Base-by-base conservation (phyloP, 2,888 invertebrate genomes). In the Anodontia alba region DNA sequence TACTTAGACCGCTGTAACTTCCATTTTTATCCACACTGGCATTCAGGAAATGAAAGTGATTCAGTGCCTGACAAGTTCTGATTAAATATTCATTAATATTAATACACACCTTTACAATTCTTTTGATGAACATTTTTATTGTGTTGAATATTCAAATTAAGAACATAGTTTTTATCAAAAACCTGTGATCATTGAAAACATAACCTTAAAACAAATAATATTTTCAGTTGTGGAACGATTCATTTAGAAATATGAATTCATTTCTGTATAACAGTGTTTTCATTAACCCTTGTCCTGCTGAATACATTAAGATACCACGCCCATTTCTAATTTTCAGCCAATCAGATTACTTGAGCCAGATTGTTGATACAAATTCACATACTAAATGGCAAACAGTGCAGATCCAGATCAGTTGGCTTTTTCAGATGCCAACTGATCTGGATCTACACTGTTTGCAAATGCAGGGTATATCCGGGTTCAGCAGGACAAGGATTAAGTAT, bases 1-100 rank as follows among this genome's bases (percentile, higher is more conserved):
- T 62, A 62, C 62, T 62, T 62, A 62, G 62, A 62, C 62, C 54
- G 5, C 23, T 54, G 54, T 54, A 23, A 8, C 26, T 54, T 26
- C 26, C 10, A 10, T 23, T 62, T 62, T 62, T 33, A 33, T 62
- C 33, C 26, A 10, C 33, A 17, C 29, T 29, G 33, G 62, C 62
- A 20, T 31, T 62, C 62, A 62, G 62, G 62, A 62, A 62, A 62
- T 62, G 62, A 62, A 20, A 31, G 62, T 62, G 62, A 62, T 62
- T 62, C 62, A 62, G 62, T 33, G 62, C 33, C 62, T 62, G 62
- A 62, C 62, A 62, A 17, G 1, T 17, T 23, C 7, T 62, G 62
- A 62, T 62, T 62, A 62, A 62, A 62, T 33, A 62, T 62, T 62
- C 62, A 62, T 62, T 62, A 62, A 62, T 62, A 62, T 62, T 62